These are phyloP conservation scores for Chaetogeoica ovagalla DNA, from an alignment of 2,888 invertebrate species.

Conservation along the genomic window DNA sequence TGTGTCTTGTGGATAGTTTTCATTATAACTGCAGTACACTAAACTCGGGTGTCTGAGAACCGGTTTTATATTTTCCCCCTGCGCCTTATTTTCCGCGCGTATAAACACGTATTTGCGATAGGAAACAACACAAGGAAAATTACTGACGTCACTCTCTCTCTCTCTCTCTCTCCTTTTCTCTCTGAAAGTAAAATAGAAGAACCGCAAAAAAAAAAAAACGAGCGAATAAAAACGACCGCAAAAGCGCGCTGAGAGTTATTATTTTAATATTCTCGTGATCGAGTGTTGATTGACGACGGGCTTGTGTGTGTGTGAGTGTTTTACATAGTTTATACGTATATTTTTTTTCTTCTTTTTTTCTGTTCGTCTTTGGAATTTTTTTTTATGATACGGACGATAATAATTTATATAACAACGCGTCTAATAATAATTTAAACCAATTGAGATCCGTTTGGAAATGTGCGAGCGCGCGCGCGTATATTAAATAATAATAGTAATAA, in stretches of 20 bases:
- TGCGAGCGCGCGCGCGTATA: neutral
- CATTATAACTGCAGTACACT: too few relatives aligned
- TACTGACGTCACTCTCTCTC: neutral
- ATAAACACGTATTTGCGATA: too few relatives aligned
- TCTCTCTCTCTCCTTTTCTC: too few relatives aligned
- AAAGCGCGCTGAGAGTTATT: slow-evolving; percentile 14
- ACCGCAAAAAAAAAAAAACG: slow-evolving; percentile 6
- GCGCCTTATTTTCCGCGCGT: too few relatives aligned
- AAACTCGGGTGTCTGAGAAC: too few relatives aligned
- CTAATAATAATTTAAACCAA: neutral
- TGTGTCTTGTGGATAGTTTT: too few relatives aligned
- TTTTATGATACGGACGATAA: neutral
- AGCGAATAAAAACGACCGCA: slow-evolving; percentile 15
- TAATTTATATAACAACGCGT: neutral
- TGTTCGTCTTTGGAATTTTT: slow-evolving; percentile 14
- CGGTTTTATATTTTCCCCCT: too few relatives aligned
- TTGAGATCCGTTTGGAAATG: slow-evolving; percentile 17
- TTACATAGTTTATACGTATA: neutral
- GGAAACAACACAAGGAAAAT: too few relatives aligned
- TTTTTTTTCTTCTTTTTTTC: neutral
- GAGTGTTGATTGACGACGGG: neutral
- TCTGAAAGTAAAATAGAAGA: neutral
- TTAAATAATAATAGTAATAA: neutral
- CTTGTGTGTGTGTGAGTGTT: neutral
- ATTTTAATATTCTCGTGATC: slow-evolving; percentile 44